Conservation (phyloP, 2,113 vertebrate species). For the Polypterus senegalus region DNA sequence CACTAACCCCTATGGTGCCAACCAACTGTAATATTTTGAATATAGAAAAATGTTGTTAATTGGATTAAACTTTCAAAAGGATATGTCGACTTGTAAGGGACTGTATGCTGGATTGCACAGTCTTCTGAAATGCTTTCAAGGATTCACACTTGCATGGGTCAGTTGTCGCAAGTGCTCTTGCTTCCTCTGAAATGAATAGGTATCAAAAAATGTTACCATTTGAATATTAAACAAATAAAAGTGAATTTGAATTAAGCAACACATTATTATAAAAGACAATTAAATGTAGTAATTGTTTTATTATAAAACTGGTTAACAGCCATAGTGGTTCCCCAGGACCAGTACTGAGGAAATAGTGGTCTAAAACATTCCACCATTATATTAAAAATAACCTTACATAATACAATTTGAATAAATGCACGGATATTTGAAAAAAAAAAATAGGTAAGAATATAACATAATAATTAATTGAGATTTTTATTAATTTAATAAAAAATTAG, state of each 20-base stretch:
- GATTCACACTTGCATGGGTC: constrained; percentile 78
- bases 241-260: background rate
- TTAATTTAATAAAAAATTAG: too few species aligned
- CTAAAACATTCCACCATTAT: background rate
- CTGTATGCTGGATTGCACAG: constrained; percentile 60
- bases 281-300: background rate
- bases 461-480: too few species aligned
- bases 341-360: background rate
- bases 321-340: background rate
- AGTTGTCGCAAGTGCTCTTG: constrained; percentile 45
- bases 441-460: too few species aligned
- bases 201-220: constrained; percentile 30
- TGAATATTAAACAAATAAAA: constrained; percentile 14
- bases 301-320: background rate
- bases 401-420: too few species aligned
- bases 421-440: too few species aligned
- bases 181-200: constrained; percentile 34
- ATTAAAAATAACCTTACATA: too few species aligned
- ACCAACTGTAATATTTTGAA: background rate
- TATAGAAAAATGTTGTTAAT: background rate
- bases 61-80: constrained; percentile 45
- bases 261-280: background rate
- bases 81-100: constrained; percentile 76
- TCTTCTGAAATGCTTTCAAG: constrained; percentile 68
- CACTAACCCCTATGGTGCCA: too few species aligned